These are phyloP conservation scores for Lepidocyrtoides sp. DNA, from an alignment of 2,888 invertebrate species.

Conservation along the genomic window DNA sequence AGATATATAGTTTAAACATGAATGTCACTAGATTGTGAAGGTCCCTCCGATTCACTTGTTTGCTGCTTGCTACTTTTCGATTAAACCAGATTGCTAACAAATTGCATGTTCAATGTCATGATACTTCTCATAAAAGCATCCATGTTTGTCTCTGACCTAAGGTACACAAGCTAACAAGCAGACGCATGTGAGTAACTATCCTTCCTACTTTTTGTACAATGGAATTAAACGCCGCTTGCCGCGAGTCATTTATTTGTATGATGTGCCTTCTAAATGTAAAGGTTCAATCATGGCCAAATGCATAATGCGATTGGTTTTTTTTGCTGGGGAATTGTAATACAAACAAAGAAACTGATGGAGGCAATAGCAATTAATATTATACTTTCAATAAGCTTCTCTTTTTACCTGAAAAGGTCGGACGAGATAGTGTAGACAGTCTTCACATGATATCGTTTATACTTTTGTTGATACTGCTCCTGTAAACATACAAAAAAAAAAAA, in stretches of 20 bases:
- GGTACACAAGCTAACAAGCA: no score
- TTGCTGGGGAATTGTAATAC: background rate
- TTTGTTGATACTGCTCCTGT: conserved; percentile 92
- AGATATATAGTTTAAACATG: background rate
- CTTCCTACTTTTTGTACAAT: no score
- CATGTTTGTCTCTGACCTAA: no score
- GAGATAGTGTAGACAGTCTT: conserved; percentile 89
- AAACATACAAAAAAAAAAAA: conserved; percentile 83
- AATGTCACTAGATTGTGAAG: conserved; percentile 18
- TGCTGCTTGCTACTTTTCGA: background rate
- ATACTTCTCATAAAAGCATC: background rate
- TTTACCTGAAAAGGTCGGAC: conserved; percentile 88
- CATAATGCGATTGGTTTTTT: no score
- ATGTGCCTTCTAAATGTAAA: no score
- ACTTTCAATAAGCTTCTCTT: background rate
- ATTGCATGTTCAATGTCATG: no score
- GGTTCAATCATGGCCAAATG: no score
- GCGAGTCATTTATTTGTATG: no score
- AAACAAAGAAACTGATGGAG: no score
- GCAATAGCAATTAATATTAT: background rate
- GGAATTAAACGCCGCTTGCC: no score
- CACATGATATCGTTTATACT: conserved; percentile 91
- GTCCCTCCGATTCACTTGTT: background rate
- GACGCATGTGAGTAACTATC: no score
- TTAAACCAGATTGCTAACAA: background rate